Evolutionary conservation across 2,797 vertebrate species (phyloP), one percentile per base, ranked within the genome.

Genomic region (Selene dorsalis): DNA sequence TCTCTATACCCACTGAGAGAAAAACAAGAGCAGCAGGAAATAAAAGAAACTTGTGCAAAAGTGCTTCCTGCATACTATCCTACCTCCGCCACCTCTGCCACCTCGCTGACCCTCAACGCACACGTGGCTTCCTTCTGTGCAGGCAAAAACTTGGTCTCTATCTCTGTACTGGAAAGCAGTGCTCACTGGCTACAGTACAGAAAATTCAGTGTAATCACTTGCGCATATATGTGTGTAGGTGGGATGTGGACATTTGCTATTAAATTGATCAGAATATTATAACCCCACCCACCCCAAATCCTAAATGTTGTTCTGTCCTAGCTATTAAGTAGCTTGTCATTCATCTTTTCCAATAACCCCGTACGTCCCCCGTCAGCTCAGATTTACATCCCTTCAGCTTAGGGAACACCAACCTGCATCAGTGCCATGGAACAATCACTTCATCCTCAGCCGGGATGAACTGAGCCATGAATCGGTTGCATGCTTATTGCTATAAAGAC

Each of bases 401-500:
- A 56, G 79, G 86, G 83, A 85, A 72, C 77, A 66, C 84, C 81
- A 94, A 86, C 85, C 87, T 93, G 92, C 89, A 92, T 95, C 93
- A 94, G 94, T 87, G 92, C 93, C 95, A 93, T 94, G 91, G 92
- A 91, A 92, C 92, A 92, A 93, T 93, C 92, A 93, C 89, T 94
- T 93, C 95, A 95, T 95, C 96, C 92, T 88, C 87, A 71, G 93
- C 86, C 7, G 90, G 94, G 94, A 97, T 95, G 95, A 95, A 94
- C 93, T 93, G 95, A 95, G 96, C 95, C 95, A 95, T 92, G 91
- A 93, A 94, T 95, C 94, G 92, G 94, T 92, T 93, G 95, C 96
- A 98, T 98, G 96, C 97, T 98, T 99, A 99, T 98, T 99, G 97
- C 97, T 98, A 92, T 87, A 94, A 95, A 93, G 95, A 97, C 94